Base-by-base conservation (phyloP, 2,888 invertebrate genomes). In the Choristoneura rosaceana region DNA sequence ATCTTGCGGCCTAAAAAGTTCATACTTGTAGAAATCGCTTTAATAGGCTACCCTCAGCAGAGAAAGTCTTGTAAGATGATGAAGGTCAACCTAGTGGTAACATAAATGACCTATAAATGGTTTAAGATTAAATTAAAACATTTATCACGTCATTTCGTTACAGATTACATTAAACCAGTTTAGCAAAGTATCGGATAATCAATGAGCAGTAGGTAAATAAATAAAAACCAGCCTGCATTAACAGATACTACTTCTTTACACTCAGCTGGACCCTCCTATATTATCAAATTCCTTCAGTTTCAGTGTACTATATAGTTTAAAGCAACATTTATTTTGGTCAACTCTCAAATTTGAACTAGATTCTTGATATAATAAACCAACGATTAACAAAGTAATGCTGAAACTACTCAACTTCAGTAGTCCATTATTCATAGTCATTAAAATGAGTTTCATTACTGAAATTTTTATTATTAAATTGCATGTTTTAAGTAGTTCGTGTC, bases 221-320 rank as follows among this genome's bases (percentile, higher is more conserved):
- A 3, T 5, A 67, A 71, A 62, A 67, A 71, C 47, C 60, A 45
- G 34, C 38, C 34, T 34, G 43, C 45, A 62, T 66, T 61, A 62
- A 63, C 66, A 25, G 66, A 60, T 52, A 38, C 45, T 55, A 25
- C 14, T 33, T 59, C 63, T 59, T 70, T 64, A 59, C 55, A 55
- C 25, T 25, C 55, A 55, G 9, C 52, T 14, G 17, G 15, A 1
- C n/a, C 10, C 52, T n/a, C 17, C 1, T 1, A 4, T 17, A 2
- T 9, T 9, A 17, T 17, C 17, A 55, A 4, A 34, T 4, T 0
- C 25, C 25, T 1, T 25, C 25, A 25, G 25, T 25, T 25, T 25
- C 25, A 25, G 25, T 25, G 25, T 2, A 25, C 25, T 25, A 25
- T 25, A 25, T 25, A 4, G 10, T 25, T 17, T 55, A 25, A 55